These are phyloP conservation scores for Drosophila tsacasi DNA, from an alignment of 1,140 invertebrate genomes.

Conservation along the genomic window DNA sequence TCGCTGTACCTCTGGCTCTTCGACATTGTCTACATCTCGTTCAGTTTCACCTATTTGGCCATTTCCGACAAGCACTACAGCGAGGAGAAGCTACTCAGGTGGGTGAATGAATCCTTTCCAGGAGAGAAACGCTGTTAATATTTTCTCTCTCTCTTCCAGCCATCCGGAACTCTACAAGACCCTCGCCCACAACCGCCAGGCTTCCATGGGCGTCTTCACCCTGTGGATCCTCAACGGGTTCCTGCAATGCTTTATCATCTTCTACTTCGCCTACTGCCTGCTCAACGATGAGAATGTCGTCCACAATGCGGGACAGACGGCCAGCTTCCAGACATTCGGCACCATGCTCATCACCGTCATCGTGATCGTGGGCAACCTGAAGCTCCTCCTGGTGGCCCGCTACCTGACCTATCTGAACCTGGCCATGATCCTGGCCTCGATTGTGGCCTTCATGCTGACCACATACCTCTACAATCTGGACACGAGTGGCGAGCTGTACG, in stretches of 20 bases:
- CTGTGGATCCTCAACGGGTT: slow-evolving; percentile 88
- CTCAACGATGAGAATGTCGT: slow-evolving; percentile 83
- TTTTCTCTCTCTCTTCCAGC: slow-evolving; percentile 68
- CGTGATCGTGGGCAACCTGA: slow-evolving; percentile 86
- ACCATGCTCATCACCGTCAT: slow-evolving; percentile 86
- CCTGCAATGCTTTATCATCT: slow-evolving; percentile 86
- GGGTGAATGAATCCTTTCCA: slow-evolving; percentile 45
- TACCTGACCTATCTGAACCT: slow-evolving; percentile 88
- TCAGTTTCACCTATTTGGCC: slow-evolving; percentile 89
- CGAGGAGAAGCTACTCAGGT: slow-evolving; percentile 87
- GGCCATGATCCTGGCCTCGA: slow-evolving; percentile 86
- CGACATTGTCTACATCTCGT: slow-evolving; percentile 90
- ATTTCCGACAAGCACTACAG: slow-evolving; percentile 90
- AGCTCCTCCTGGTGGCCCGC: slow-evolving; percentile 88
- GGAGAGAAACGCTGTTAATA: too few species aligned
- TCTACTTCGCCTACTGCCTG: slow-evolving; percentile 82
- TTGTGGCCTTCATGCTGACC: slow-evolving; percentile 87
- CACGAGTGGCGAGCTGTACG: slow-evolving; percentile 87
- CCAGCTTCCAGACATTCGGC: slow-evolving; percentile 86
- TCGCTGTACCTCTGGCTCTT: slow-evolving; percentile 90
- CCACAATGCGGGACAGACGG: slow-evolving; percentile 80
- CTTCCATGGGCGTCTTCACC: slow-evolving; percentile 87
- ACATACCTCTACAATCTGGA: slow-evolving; percentile 87
- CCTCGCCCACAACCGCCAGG: slow-evolving; percentile 88
- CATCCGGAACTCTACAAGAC: slow-evolving; percentile 89